phyloP scores from a whole-genome alignment of 2,797 vertebrate species.

The Xiphorhynchus erythropygius region DNA sequence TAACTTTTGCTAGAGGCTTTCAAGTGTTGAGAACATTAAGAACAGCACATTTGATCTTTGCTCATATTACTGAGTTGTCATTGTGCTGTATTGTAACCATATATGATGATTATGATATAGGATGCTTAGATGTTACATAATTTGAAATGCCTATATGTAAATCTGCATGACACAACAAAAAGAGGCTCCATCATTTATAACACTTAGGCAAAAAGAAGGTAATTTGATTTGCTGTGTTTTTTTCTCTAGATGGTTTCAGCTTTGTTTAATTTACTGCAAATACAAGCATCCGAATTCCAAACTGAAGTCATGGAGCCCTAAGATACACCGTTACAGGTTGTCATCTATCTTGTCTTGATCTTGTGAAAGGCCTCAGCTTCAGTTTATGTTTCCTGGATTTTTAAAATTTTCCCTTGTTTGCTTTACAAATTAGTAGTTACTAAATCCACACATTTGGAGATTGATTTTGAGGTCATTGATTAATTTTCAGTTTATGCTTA shows the following conservation, averaged over 20 bases:
- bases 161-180: conserved; percentile 59
- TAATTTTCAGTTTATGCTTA: conserved; percentile 3
- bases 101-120: background rate
- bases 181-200: conserved; percentile 60
- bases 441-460: background rate
- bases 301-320: conserved; percentile 73
- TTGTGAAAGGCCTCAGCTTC: conserved; percentile 70
- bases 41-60: conserved; percentile 29
- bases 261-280: conserved; percentile 75
- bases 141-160: conserved; percentile 45
- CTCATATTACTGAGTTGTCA: conserved; percentile 11
- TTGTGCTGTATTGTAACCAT: conserved; percentile 36
- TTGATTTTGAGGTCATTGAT: conserved; percentile 19
- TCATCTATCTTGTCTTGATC: conserved; percentile 73
- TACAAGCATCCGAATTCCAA: conserved; percentile 71
- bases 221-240: conserved; percentile 70
- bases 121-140: conserved; percentile 29
- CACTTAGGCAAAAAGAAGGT: conserved; percentile 65
- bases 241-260: conserved; percentile 74
- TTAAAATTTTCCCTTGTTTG: conserved; percentile 40
- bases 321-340: conserved; percentile 74
- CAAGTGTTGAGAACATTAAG: background rate
- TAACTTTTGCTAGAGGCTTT: background rate
- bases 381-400: conserved; percentile 63
- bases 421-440: conserved; percentile 24